phyloP scores from a whole-genome alignment of 2,113 vertebrate species.

The Vimba vimba region DNA sequence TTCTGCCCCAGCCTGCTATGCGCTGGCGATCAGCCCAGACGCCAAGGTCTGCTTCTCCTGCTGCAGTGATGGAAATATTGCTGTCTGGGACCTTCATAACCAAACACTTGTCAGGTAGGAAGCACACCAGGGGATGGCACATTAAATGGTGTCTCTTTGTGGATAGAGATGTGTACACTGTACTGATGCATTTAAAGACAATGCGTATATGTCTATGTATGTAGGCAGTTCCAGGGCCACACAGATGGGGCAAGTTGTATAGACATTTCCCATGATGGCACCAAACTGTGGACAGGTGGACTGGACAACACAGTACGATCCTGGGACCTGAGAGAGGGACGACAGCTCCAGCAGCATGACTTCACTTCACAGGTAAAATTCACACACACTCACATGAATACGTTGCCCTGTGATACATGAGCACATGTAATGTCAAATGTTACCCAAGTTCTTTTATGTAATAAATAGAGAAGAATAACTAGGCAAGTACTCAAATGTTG shows the following conservation, averaged over 20 bases:
- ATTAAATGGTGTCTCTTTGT: neutral
- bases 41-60: slow-evolving; percentile 99
- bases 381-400: no score
- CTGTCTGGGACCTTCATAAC: slow-evolving; percentile 97
- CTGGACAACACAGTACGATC: slow-evolving; percentile 96
- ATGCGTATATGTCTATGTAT: neutral
- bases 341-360: slow-evolving; percentile 97
- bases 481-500: no score
- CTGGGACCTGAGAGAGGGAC: slow-evolving; percentile 93
- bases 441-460: neutral
- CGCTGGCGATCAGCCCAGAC: slow-evolving; percentile 95
- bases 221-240: slow-evolving; percentile 95
- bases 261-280: slow-evolving; percentile 94
- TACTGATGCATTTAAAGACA: neutral
- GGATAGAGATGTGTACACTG: neutral
- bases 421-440: neutral
- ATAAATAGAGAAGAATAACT: no score
- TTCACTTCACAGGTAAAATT: slow-evolving; percentile 91
- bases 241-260: slow-evolving; percentile 97
- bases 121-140: neutral
- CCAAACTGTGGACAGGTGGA: slow-evolving; percentile 95
- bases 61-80: slow-evolving; percentile 96
- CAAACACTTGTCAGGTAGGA: slow-evolving; percentile 94
- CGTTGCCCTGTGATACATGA: no score
- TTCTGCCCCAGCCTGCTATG: slow-evolving; percentile 94